Evolutionary conservation across 2,113 vertebrate genomes (phyloP).

Genomic region (Dascyllus trimaculatus): DNA sequence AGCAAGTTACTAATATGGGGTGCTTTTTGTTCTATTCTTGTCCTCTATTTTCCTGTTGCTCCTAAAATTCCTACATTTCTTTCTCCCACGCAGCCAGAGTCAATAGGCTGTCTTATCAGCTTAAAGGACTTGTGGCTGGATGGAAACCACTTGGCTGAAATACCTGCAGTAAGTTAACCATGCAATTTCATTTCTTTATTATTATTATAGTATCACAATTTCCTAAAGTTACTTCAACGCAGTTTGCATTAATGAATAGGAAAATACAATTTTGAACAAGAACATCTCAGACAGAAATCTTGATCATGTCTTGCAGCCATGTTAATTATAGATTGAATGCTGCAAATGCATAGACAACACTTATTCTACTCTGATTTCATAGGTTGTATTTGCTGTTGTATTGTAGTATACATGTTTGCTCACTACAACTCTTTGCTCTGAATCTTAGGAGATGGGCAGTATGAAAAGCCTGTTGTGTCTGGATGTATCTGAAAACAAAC

Average conservation of each 20-base stretch:
- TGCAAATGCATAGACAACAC: background rate
- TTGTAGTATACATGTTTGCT: background rate
- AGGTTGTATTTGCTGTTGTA: background rate
- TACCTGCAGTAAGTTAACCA: constrained; percentile 90
- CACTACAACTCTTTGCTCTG: constrained; percentile 9
- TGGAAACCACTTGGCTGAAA: constrained; percentile 94
- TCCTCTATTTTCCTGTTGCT: constrained; percentile 23
- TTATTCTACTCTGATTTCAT: background rate
- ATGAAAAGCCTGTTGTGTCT: constrained; percentile 95
- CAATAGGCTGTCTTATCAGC: constrained; percentile 95
- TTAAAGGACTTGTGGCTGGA: constrained; percentile 98
- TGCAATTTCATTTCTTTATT: background rate
- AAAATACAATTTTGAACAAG: background rate
- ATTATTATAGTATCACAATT: no score
- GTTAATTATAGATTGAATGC: background rate
- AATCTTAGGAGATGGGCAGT: constrained; percentile 91
- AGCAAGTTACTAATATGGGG: background rate
- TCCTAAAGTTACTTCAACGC: background rate
- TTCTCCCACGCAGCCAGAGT: constrained; percentile 88
- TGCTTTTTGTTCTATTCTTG: constrained; percentile 14
- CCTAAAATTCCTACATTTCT: constrained; percentile 46
- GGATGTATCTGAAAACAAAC: constrained; percentile 97
- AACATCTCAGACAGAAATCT: no score
- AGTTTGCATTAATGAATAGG: background rate
- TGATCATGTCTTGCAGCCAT: no score